Evolutionary conservation across 2,888 invertebrate genomes (phyloP), one percentile per base, ranked within the genome.

Genomic region (Ochropleura leucogaster): DNA sequence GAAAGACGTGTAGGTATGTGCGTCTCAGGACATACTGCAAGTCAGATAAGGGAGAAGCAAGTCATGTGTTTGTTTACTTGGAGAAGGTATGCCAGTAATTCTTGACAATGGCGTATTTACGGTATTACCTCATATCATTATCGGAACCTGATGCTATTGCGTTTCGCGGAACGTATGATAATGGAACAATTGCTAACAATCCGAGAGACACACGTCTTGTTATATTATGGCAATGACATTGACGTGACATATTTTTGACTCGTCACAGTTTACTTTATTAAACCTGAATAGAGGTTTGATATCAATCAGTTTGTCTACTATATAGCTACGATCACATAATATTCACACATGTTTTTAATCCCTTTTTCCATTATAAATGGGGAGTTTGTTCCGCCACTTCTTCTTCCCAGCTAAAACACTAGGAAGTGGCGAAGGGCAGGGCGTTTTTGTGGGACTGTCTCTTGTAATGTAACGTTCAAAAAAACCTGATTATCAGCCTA

Each of bases 71-170:
- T 85, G 87, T 90, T 88, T 88, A 85, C 84, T n/a, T 79, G 47
- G 8, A 49, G 60, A 67, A 72, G 85, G 87, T 85, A 90, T 89
- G 89, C 71, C 66, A 83, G 82, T 84, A 78, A 83, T 85, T 80
- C 80, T 85, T 87, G 77, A 90, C 90, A 90, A 85, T 86, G 71
- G 74, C 63, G 49, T 74, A 76, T 80, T 91, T 91, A 91, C 93
- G 51, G 51, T 67, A 74, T 91, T 91, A 92, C 93, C 92, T 93
- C 92, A 93, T 93, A 87, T 88, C 91, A 91, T 90, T 85, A 89
- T 88, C 85, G 80, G 71, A 75, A 85, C 78, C 81, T 81, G 79
- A 85, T 86, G 85, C 69, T 83, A 77, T 75, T 65, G 73, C 64
- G 74, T 79, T 88, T 85, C 84, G 83, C 85, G 53, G 84, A 83